Percentiles rank a stretch among this genome's conserved stretches.
These are phyloP conservation scores for Tachina lurida DNA, from an alignment of 2,888 invertebrate species.

Conservation along the genomic window DNA sequence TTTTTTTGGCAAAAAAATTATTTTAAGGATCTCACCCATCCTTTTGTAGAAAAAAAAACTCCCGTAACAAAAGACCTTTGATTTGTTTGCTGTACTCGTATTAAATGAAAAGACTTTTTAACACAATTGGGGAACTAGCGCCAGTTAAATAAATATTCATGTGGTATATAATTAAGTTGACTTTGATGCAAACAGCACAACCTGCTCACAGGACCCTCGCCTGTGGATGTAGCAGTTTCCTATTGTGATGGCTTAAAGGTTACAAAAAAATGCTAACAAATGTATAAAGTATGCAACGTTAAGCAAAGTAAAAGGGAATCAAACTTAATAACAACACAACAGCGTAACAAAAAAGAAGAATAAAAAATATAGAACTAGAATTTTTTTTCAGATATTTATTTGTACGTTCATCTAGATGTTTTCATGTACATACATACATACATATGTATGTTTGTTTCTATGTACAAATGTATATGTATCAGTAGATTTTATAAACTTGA, in stretches of 20 bases:
- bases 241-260: constrained; percentile 58
- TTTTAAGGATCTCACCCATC: too few relatives aligned
- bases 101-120: neutral
- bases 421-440: neutral
- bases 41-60: neutral
- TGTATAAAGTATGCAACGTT: constrained; percentile 68
- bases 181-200: constrained; percentile 25
- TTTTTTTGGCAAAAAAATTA: too few relatives aligned
- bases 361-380: constrained; percentile 48
- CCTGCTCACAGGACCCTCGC: neutral
- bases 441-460: neutral
- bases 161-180: constrained; percentile 5
- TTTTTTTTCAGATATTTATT: constrained; percentile 26
- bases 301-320: constrained; percentile 67
- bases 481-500: constrained; percentile 51
- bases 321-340: constrained; percentile 64
- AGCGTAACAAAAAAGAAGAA: constrained; percentile 30
- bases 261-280: constrained; percentile 66
- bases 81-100: constrained; percentile 3
- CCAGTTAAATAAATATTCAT: constrained; percentile 2
- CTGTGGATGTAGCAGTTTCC: constrained; percentile 32
- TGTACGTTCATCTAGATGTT: neutral
- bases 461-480: neutral
- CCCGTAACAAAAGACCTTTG: constrained; percentile 1
- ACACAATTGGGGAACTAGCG: neutral